A percentile compares a stretch with the other conserved stretches of the same genome.
Conservation (phyloP, 35 echinoderm and acorn worm species). For the Ophiothrix spiculata region DNA sequence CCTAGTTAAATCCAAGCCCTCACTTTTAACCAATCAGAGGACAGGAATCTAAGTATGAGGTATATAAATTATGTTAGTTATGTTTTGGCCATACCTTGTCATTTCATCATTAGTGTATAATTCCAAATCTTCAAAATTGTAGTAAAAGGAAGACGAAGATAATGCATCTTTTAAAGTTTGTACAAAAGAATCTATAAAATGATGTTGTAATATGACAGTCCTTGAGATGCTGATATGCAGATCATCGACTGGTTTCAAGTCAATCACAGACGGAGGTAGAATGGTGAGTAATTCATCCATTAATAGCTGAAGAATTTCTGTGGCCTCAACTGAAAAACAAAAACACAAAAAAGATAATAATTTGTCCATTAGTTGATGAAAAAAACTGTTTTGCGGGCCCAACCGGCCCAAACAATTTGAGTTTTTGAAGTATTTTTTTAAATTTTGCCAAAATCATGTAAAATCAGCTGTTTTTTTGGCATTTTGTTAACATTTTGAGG, state of each 20-base stretch:
- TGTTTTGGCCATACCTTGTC: slow-evolving; percentile 26
- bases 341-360: neutral
- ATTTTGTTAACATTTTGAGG: too few species aligned
- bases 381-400: too few species aligned
- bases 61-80: too few species aligned
- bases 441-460: too few species aligned
- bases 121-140: slow-evolving; percentile 31
- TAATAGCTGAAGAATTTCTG: neutral
- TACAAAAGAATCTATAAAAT: slow-evolving; percentile 54
- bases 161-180: slow-evolving; percentile 21
- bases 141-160: slow-evolving; percentile 2
- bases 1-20: too few species aligned
- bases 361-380: neutral
- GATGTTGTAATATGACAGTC: slow-evolving; percentile 48
- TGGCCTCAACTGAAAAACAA: slow-evolving; percentile 8
- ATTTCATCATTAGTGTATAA: slow-evolving; percentile 56
- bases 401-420: neutral
- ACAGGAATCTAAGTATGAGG: too few species aligned
- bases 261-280: slow-evolving; percentile 24
- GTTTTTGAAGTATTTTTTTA: too few species aligned
- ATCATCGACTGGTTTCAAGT: slow-evolving; percentile 41
- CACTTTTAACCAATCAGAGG: too few species aligned
- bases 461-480: too few species aligned
- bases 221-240: slow-evolving; percentile 56
- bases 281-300: slow-evolving; percentile 13